phyloP scores from a whole-genome alignment of 2,888 invertebrate species.

The Trypoxylon attenuatum region DNA sequence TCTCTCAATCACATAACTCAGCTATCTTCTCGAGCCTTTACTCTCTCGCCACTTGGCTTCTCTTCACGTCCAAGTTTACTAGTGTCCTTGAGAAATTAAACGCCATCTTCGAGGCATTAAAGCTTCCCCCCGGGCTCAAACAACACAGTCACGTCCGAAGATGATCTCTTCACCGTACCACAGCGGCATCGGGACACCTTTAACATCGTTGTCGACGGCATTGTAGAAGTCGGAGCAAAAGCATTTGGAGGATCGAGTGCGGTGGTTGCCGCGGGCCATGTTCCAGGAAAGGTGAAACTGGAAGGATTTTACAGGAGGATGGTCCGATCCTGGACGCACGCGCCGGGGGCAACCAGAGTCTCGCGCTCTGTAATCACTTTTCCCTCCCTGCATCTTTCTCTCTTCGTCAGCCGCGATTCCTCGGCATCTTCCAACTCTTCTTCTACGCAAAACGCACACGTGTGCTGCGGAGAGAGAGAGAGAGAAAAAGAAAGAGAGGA shows the following conservation, averaged over 20 bases:
- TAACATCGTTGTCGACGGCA: too few relatives aligned
- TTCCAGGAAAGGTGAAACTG: conserved; percentile 50
- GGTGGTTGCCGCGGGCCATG: conserved; percentile 47
- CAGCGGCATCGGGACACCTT: too few relatives aligned
- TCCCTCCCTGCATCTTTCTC: conserved; percentile 34
- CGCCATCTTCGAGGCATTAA: too few relatives aligned
- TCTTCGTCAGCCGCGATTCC: background rate
- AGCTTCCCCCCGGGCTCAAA: too few relatives aligned
- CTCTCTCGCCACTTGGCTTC: too few relatives aligned
- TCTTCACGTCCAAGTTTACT: too few relatives aligned
- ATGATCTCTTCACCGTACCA: too few relatives aligned
- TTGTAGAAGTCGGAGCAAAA: conserved; percentile 21
- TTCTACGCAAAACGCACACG: conserved; percentile 37
- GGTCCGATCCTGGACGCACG: conserved; percentile 68
- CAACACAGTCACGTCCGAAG: too few relatives aligned
- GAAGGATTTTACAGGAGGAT: conserved; percentile 52
- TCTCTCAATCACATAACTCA: too few relatives aligned
- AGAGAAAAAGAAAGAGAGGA: conserved; percentile 28
- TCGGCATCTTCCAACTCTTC: conserved; percentile 8
- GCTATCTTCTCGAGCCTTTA: too few relatives aligned
- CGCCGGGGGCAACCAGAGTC: conserved; percentile 73
- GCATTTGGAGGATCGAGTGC: conserved; percentile 45
- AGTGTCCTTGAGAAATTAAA: too few relatives aligned
- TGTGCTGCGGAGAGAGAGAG: conserved; percentile 41
- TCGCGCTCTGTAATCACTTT: conserved; percentile 73